phyloP scores from a whole-genome alignment of 2,888 invertebrate species.

The Plagiodera versicolora region DNA sequence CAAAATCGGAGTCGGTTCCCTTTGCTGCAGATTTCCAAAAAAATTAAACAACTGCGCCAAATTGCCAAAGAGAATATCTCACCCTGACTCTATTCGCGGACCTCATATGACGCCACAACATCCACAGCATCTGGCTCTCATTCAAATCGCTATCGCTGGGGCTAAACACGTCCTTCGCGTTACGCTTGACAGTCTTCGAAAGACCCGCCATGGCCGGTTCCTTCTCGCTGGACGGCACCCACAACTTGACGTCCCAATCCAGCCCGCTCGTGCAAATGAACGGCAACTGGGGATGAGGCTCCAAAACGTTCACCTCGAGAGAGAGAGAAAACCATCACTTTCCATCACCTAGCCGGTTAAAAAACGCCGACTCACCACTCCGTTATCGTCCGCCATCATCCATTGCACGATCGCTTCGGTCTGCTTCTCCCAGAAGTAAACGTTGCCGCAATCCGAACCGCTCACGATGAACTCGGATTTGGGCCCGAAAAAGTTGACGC shows the following conservation, averaged over 20 bases:
- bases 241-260: conserved; percentile 90
- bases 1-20: background rate
- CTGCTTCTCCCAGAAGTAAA: conserved; percentile 87
- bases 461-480: conserved; percentile 88
- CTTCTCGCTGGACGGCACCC: conserved; percentile 73
- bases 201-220: conserved; percentile 63
- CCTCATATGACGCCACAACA: conserved; percentile 50
- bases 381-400: conserved; percentile 77
- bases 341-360: too few relatives aligned
- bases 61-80: conserved; percentile 12
- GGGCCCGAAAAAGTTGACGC: conserved; percentile 92
- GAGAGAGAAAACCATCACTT: too few relatives aligned
- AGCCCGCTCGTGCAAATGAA: conserved; percentile 89
- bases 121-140: conserved; percentile 51
- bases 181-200: conserved; percentile 49
- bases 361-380: conserved; percentile 86
- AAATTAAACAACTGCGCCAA: too few relatives aligned
- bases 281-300: conserved; percentile 86
- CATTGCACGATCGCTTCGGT: conserved; percentile 88
- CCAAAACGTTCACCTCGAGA: conserved; percentile 82
- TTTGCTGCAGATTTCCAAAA: too few relatives aligned
- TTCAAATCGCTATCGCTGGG: conserved; percentile 39
- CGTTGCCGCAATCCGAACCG: conserved; percentile 91
- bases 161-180: conserved; percentile 34
- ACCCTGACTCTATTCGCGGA: conserved; percentile 37